Conservation (phyloP, 2,797 vertebrate species). For the Gymnocypris eckloni region DNA sequence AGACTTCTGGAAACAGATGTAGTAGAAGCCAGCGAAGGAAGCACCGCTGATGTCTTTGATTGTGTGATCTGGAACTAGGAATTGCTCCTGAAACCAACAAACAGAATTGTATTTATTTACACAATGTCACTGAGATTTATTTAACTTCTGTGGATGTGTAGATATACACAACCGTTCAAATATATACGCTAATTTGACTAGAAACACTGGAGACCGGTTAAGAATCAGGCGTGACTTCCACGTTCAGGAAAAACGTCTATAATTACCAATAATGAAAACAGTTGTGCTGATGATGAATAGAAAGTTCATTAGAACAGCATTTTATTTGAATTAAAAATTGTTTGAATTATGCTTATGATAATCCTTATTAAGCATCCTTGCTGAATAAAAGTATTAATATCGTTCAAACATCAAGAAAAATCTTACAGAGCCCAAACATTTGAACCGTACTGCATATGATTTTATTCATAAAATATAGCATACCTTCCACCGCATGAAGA, state of each 20-base stretch:
- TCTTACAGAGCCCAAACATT: background rate
- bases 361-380: background rate
- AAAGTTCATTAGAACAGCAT: background rate
- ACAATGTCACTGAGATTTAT: background rate
- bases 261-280: background rate
- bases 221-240: too few relatives aligned
- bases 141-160: background rate
- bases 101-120: background rate
- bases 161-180: background rate
- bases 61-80: constrained; percentile 96
- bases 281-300: background rate
- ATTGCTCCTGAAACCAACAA: constrained; percentile 87
- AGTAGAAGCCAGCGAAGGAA: constrained; percentile 99
- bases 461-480: constrained; percentile 66
- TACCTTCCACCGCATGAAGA: constrained; percentile 99
- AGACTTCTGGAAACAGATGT: constrained; percentile 99
- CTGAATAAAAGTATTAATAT: background rate
- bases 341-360: too few relatives aligned
- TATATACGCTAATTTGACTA: too few relatives aligned
- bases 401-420: background rate
- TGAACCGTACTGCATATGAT: background rate
- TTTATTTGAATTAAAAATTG: background rate
- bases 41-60: constrained; percentile 98
- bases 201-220: too few relatives aligned
- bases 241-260: too few relatives aligned